Evolutionary conservation across 2,888 invertebrate species (phyloP).

Genomic region (Drosophila paranaensis): DNA sequence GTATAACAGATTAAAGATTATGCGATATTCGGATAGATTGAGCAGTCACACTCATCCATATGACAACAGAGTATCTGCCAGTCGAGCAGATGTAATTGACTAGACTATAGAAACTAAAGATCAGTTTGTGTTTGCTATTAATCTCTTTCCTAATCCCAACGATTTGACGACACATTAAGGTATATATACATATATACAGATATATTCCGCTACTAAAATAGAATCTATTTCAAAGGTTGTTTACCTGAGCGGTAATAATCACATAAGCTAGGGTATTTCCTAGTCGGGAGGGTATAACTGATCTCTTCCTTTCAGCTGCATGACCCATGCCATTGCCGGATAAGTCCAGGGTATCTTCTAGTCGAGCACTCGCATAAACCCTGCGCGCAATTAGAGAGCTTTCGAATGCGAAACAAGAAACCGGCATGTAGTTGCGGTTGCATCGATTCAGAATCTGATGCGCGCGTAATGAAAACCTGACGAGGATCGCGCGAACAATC

Average conservation of each 20-base stretch:
- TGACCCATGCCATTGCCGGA: not conserved
- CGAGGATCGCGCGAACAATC: slow-evolving; percentile 23
- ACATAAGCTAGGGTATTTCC: not conserved
- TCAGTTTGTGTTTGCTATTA: not conserved
- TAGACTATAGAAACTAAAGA: not conserved
- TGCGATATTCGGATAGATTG: too few relatives aligned
- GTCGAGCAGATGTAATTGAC: not conserved
- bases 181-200: not conserved
- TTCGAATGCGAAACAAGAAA: slow-evolving; percentile 36
- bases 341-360: not conserved
- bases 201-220: not conserved
- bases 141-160: not conserved
- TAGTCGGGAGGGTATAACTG: not conserved
- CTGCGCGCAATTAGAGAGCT: slow-evolving; percentile 27
- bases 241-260: not conserved
- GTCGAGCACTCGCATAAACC: not conserved
- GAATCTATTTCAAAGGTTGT: not conserved
- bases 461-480: slow-evolving; percentile 24
- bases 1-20: not conserved
- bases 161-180: not conserved
- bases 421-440: slow-evolving; percentile 53
- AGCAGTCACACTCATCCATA: too few relatives aligned
- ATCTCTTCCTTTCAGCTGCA: not conserved
- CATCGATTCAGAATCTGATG: slow-evolving; percentile 40
- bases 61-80: not conserved